Evolutionary conservation across 2,797 vertebrate species (phyloP), one percentile per base, ranked within the genome.

Genomic region (Vultur gryphus): DNA sequence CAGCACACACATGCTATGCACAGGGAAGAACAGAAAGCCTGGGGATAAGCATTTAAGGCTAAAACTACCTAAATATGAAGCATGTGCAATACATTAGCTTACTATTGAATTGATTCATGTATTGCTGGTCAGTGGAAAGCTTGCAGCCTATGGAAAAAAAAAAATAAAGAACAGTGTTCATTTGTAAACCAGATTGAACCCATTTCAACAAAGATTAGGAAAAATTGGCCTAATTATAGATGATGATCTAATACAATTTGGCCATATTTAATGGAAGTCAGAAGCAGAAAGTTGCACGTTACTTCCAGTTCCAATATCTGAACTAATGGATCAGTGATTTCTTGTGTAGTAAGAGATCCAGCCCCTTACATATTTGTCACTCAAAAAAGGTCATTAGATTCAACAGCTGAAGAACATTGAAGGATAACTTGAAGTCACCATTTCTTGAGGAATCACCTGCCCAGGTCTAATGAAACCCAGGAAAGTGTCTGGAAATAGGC

Each of bases 201-300:
- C 62, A 92, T 90, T 97, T 95, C 87, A 94, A 66, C 69, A 91
- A 92, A 96, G 76, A 93, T 89, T 80, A 94, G 85, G 67, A 94
- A 95, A 96, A 96, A 92, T 39, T 89, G 78, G 54, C 80, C 73
- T 96, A 96, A 95, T 89, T 95, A 90, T 49, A 84, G 69, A 87
- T 88, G 73, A 89, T 91, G 85, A 84, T 82, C 59, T 93, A 91
- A 93, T 86, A 86, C 62, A 93, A 96, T 92, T 80, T 94, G 80
- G 58, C 48, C 67, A 83, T 81, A 70, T 85, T 95, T 96, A 96
- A 94, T 89, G 85, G 73, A 71, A 95, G 77, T 93, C 79, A 93
- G 93, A 93, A 93, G 76, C 81, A 86, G 72, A 94, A 96, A 95
- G 82, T 92, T 81, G 52, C 21, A 43, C 77, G 66, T 43, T 91